Evolutionary conservation across 2,888 invertebrate genomes (phyloP).

Genomic region (Notocelia uddmanniana): DNA sequence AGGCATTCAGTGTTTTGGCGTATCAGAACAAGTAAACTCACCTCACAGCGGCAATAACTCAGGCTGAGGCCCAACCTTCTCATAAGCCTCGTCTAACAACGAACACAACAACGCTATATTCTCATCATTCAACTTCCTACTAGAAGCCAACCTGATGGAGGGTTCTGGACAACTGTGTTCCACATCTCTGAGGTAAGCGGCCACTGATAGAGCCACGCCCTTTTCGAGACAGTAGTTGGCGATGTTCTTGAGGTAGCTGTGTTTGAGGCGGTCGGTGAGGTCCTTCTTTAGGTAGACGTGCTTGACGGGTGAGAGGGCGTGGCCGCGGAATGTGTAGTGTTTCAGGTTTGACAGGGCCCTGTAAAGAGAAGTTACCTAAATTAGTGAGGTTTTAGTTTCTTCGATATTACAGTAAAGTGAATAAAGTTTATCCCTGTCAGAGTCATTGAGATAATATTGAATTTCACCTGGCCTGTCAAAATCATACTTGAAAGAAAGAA

Average conservation of each 20-base stretch:
- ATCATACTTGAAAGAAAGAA: no score
- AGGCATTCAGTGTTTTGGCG: not conserved
- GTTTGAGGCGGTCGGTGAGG: slow-evolving; percentile 75
- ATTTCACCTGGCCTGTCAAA: no score
- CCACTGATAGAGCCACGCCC: slow-evolving; percentile 89
- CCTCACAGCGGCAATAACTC: slow-evolving; percentile 58
- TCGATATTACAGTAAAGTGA: no score
- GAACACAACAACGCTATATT: slow-evolving; percentile 83
- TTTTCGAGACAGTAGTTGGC: slow-evolving; percentile 88
- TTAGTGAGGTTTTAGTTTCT: not conserved
- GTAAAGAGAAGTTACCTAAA: slow-evolving; percentile 45
- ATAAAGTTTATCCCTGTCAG: no score
- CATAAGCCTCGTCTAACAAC: slow-evolving; percentile 76
- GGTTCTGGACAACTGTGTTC: slow-evolving; percentile 89
- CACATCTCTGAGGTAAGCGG: slow-evolving; percentile 88
- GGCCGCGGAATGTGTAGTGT: slow-evolving; percentile 84
- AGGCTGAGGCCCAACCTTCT: slow-evolving; percentile 69
- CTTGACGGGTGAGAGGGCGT: slow-evolving; percentile 90
- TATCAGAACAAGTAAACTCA: slow-evolving; percentile 30
- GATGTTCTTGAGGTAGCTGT: slow-evolving; percentile 86
- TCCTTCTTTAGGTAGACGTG: slow-evolving; percentile 88
- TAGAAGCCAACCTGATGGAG: slow-evolving; percentile 90
- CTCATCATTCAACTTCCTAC: slow-evolving; percentile 86
- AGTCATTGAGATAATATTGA: no score
- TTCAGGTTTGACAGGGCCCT: slow-evolving; percentile 77